phyloP scores from a whole-genome alignment of 1,140 invertebrate species.

The Leptestheria dahalacensis region DNA sequence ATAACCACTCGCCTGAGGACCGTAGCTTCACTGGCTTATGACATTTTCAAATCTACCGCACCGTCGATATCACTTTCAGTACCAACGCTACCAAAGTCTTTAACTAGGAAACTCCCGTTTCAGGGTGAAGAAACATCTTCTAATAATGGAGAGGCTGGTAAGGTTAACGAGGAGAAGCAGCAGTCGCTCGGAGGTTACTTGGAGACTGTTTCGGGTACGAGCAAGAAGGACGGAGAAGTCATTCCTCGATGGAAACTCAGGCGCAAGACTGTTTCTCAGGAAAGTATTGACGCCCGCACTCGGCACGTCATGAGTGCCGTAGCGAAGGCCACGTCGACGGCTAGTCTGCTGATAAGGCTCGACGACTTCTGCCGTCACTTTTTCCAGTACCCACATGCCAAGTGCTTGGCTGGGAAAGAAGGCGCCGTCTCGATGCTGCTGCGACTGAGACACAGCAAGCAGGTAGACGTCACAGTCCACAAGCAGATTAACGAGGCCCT shows the following conservation, averaged over 20 bases:
- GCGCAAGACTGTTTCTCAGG: slow-evolving; percentile 14
- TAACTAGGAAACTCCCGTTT: neutral
- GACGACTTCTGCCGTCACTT: slow-evolving; percentile 53
- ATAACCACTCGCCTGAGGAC: neutral
- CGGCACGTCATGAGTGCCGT: slow-evolving; percentile 48
- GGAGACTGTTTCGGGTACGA: neutral
- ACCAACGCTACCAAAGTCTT: neutral
- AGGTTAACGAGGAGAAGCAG: neutral
- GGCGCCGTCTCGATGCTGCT: slow-evolving; percentile 45
- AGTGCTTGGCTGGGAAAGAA: slow-evolving; percentile 51
- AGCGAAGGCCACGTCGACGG: slow-evolving; percentile 36
- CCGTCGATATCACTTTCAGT: neutral
- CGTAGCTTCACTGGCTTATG: neutral
- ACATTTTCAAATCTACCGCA: neutral
- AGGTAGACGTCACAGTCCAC: slow-evolving; percentile 30
- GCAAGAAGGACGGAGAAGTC: neutral
- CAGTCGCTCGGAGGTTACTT: neutral
- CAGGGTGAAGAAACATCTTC: neutral
- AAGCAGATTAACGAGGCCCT: slow-evolving; percentile 41
- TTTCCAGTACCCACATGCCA: slow-evolving; percentile 51
- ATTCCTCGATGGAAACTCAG: slow-evolving; percentile 11
- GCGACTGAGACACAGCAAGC: slow-evolving; percentile 26
- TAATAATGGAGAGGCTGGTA: neutral
- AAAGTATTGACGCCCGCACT: slow-evolving; percentile 40
- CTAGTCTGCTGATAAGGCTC: slow-evolving; percentile 40